phyloP scores from a whole-genome alignment of 2,888 invertebrate species.

The Agrypnus murinus region DNA sequence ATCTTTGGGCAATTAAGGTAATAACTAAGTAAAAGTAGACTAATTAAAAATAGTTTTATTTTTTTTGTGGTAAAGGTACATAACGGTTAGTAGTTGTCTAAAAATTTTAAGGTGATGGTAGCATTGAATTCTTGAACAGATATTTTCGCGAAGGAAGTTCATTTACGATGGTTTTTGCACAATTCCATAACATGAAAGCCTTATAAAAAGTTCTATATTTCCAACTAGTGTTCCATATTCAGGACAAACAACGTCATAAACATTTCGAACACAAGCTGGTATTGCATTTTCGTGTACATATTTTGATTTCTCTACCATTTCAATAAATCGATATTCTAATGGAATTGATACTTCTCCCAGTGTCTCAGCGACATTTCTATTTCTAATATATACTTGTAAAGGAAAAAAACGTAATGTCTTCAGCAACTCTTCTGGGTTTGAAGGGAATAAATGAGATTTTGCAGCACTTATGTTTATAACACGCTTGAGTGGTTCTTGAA shows the following conservation, averaged over 20 bases:
- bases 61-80: no score
- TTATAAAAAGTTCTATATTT: slow-evolving; percentile 71
- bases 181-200: slow-evolving; percentile 73
- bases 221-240: slow-evolving; percentile 69
- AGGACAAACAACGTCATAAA: slow-evolving; percentile 68
- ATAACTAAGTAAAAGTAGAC: no score
- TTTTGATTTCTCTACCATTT: slow-evolving; percentile 71
- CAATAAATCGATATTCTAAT: slow-evolving; percentile 73
- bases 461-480: slow-evolving; percentile 71
- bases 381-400: slow-evolving; percentile 73
- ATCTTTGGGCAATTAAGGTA: no score
- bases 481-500: slow-evolving; percentile 49
- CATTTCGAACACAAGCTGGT: slow-evolving; percentile 68
- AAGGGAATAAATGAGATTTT: slow-evolving; percentile 74
- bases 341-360: slow-evolving; percentile 71
- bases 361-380: slow-evolving; percentile 70
- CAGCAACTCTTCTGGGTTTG: slow-evolving; percentile 71
- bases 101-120: slow-evolving; percentile 62
- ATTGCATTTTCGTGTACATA: slow-evolving; percentile 61
- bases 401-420: slow-evolving; percentile 71
- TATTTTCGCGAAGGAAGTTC: slow-evolving; percentile 52
- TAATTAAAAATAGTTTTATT: no score
- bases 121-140: slow-evolving; percentile 63
- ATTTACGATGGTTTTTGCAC: slow-evolving; percentile 68
- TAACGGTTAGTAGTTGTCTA: no score